Conservation (phyloP, 2,888 invertebrate genomes). For the Melanostoma scalare region DNA sequence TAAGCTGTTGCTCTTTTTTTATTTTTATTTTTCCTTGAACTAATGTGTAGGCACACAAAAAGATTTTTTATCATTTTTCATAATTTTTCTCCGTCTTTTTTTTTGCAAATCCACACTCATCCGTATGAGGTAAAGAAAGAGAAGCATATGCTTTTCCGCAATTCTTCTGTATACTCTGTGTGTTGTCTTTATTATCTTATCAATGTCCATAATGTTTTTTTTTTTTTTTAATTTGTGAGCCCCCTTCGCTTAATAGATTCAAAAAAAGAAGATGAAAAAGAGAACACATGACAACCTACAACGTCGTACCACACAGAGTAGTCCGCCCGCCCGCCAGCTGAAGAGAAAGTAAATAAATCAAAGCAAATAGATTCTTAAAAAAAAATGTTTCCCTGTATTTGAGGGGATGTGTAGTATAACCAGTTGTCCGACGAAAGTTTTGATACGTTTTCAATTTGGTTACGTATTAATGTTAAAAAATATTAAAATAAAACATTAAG, state of each 20-base stretch:
- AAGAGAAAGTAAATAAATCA: constrained; percentile 13
- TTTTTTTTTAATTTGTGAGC: constrained; percentile 38
- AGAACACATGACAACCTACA: neutral
- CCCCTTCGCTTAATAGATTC: constrained; percentile 38
- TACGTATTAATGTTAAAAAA: no score
- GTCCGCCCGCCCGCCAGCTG: neutral
- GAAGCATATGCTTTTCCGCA: constrained; percentile 27
- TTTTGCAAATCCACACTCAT: constrained; percentile 7
- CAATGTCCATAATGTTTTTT: constrained; percentile 45
- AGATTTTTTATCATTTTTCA: constrained; percentile 49
- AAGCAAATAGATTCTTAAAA: neutral
- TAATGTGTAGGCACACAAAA: constrained; percentile 44
- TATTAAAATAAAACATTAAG: no score
- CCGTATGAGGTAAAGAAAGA: neutral
- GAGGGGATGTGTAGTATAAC: no score
- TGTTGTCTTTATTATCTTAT: constrained; percentile 47
- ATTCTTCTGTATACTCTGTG: neutral
- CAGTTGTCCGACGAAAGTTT: no score
- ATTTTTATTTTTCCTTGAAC: neutral
- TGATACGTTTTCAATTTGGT: no score
- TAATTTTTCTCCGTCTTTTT: no score
- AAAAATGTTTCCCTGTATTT: no score
- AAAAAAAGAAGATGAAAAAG: constrained; percentile 10
- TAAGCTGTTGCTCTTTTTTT: neutral
- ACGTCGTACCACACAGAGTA: constrained; percentile 7